A percentile compares a stretch with the other conserved stretches of the same genome.
phyloP scores from a whole-genome alignment of 2,797 vertebrate species.

The Rhabdophis nuchalis region DNA sequence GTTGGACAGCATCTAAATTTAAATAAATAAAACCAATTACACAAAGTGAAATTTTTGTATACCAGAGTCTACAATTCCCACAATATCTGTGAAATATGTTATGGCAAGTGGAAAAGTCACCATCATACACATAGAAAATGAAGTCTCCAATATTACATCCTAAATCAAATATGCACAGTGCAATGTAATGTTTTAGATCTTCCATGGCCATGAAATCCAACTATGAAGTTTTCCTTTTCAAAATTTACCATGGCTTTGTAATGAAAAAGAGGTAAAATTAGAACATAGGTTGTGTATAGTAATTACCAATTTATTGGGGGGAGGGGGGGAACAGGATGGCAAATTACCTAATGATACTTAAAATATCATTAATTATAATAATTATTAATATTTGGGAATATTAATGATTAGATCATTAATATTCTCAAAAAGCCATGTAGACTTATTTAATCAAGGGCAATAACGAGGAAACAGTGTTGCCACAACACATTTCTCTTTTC shows the following conservation, averaged over 20 bases:
- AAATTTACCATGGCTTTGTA: background rate
- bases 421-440: background rate
- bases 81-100: background rate
- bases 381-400: too few species aligned
- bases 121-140: background rate
- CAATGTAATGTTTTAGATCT: background rate
- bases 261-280: background rate
- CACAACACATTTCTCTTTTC: background rate
- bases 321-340: background rate
- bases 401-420: background rate
- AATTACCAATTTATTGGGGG: background rate
- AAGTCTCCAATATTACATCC: background rate
- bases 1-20: background rate
- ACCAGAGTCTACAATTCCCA: background rate
- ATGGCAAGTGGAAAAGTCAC: background rate
- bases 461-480: background rate
- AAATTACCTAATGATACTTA: constrained; percentile 8
- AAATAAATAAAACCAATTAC: background rate
- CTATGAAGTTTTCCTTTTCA: background rate
- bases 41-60: background rate
- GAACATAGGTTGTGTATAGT: background rate
- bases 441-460: background rate
- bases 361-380: background rate
- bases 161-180: background rate
- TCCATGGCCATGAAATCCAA: background rate